Conservation (phyloP, 2,113 vertebrate species). For the Electrona antarctica region DNA sequence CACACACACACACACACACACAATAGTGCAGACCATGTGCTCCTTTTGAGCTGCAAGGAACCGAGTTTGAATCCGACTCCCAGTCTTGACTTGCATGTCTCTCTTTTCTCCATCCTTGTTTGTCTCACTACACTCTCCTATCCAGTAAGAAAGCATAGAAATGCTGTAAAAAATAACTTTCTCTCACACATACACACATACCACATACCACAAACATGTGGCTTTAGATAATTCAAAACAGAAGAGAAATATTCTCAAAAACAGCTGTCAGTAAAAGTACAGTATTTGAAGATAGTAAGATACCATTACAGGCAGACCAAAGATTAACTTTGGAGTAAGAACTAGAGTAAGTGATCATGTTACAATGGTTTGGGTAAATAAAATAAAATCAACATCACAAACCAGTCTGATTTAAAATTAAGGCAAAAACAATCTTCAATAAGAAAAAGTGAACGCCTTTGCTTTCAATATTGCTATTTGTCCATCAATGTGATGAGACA, state of each 20-base stretch:
- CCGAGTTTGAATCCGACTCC: no score
- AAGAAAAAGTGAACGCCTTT: slow-evolving; percentile 40
- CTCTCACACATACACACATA: not conserved
- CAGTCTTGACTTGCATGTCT: no score
- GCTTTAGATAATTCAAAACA: slow-evolving; percentile 38
- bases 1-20: slow-evolving; percentile 31
- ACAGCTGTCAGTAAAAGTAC: slow-evolving; percentile 59
- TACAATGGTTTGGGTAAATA: slow-evolving; percentile 44
- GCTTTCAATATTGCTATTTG: slow-evolving; percentile 51
- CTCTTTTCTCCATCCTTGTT: no score
- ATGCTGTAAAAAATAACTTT: no score
- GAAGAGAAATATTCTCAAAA: slow-evolving; percentile 79
- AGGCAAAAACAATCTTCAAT: slow-evolving; percentile 54
- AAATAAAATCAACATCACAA: slow-evolving; percentile 43
- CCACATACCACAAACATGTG: not conserved
- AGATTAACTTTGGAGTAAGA: slow-evolving; percentile 65
- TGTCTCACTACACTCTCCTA: no score
- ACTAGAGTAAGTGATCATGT: slow-evolving; percentile 74
- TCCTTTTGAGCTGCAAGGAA: no score
- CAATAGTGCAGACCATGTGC: slow-evolving; percentile 23
- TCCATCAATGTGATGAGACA: slow-evolving; percentile 81
- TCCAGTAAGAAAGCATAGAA: no score
- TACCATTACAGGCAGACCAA: slow-evolving; percentile 53
- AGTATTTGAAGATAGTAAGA: slow-evolving; percentile 47
- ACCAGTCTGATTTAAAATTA: slow-evolving; percentile 42